phyloP scores from a whole-genome alignment of 1,140 invertebrate species.

The Andricus grossulariae region DNA sequence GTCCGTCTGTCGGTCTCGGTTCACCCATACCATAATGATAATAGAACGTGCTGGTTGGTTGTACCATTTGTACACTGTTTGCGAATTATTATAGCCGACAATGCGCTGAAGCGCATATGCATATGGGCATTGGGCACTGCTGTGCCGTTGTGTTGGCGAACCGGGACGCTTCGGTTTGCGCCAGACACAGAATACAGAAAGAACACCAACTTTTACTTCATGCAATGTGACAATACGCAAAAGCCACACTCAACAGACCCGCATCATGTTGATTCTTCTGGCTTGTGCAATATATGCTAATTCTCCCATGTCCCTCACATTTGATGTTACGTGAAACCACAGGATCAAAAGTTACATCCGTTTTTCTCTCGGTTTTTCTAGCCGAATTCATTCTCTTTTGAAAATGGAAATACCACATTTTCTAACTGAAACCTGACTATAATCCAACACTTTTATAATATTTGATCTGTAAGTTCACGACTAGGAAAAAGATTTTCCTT shows the following conservation, averaged over 20 bases:
- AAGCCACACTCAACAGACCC: constrained; percentile 9
- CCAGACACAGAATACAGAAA: constrained; percentile 18
- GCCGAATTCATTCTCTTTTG: neutral
- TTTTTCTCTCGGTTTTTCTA: neutral
- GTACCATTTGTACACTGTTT: neutral
- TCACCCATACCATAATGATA: too few relatives aligned
- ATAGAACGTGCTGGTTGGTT: too few relatives aligned
- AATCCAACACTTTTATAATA: too few relatives aligned
- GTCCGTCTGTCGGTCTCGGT: constrained; percentile 36
- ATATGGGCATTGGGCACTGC: neutral
- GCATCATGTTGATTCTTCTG: constrained; percentile 29
- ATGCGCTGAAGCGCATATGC: neutral
- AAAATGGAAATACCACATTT: neutral
- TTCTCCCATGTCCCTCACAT: constrained; percentile 6
- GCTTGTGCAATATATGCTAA: constrained; percentile 27
- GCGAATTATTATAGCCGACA: constrained; percentile 17
- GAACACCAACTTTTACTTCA: constrained; percentile 26
- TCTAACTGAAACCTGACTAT: too few relatives aligned
- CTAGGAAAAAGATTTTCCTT: too few relatives aligned
- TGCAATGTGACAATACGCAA: constrained; percentile 25
- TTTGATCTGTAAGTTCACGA: too few relatives aligned
- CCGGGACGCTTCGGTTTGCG: constrained; percentile 23
- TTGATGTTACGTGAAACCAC: constrained; percentile 25
- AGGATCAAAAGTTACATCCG: neutral
- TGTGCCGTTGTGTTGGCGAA: neutral